These are phyloP conservation scores for Sebastes glaucus DNA, from an alignment of 2,797 vertebrate species.

Conservation along the genomic window DNA sequence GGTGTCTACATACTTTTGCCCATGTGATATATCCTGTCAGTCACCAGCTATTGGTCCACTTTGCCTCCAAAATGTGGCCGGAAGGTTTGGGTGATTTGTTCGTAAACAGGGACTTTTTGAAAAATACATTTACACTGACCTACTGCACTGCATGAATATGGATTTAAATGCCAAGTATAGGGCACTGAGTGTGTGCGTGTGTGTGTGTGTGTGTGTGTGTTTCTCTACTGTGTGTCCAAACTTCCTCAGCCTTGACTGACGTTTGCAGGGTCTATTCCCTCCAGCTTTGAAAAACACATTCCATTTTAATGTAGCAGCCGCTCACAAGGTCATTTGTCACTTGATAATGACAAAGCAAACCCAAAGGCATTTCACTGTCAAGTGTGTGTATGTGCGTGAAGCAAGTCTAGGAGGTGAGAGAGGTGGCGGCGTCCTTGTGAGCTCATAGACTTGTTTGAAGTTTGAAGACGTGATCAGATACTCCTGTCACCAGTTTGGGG, in stretches of 20 bases:
- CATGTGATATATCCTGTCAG: background rate
- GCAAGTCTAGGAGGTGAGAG: constrained; percentile 27
- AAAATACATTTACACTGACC: constrained; percentile 6
- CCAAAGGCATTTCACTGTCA: constrained; percentile 58
- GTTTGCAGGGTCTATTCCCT: constrained; percentile 49
- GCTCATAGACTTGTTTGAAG: constrained; percentile 37
- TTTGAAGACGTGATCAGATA: constrained; percentile 29
- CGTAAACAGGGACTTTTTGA: background rate
- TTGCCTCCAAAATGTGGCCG: background rate
- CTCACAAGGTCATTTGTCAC: constrained; percentile 75
- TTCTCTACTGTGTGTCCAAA: constrained; percentile 28
- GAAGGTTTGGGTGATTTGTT: background rate
- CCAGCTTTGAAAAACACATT: constrained; percentile 71
- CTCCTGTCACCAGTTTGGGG: background rate
- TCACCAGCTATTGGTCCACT: background rate
- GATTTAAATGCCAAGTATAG: background rate
- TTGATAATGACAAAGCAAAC: constrained; percentile 74
- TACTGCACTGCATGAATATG: background rate
- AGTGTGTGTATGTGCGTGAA: constrained; percentile 18
- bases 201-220: constrained; percentile 11
- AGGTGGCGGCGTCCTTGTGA: constrained; percentile 28
- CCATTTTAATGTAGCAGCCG: constrained; percentile 65
- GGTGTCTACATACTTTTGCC: background rate
- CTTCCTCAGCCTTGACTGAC: constrained; percentile 63
- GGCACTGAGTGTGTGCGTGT: background rate